Base-by-base conservation (phyloP, 2,888 invertebrate species). In the Leptarthrus brevirostris region DNA sequence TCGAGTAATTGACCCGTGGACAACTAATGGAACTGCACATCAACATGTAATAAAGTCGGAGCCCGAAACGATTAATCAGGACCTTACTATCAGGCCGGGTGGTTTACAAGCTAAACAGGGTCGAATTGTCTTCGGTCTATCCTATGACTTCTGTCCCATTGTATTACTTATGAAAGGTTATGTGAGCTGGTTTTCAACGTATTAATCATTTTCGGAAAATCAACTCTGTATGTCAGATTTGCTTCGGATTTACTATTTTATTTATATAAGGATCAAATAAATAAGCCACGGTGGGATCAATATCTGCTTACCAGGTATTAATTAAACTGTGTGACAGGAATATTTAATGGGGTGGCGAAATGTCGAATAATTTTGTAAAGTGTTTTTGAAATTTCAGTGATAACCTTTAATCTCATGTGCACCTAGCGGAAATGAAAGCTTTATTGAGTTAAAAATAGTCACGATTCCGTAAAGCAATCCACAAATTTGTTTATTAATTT, bases 141-240 rank as follows among this genome's bases (percentile, higher is more conserved):
- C 36, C 36, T 12, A 2, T 36, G 36, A 24, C 34, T 58, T 58
- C 26, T 14, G n/a, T 34, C 58, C 36, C 36, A 58, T 58, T 58
- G 36, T 58, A 36, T 58, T 58, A 58, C 36, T 58, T 58, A 58
- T 58, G 36, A 36, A 58, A 58, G 34, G 58, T 58, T 36, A 36
- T 58, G 36, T 16, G 12, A 34, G 30, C 16, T 3, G 16, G 16
- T n/a, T 58, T 58, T 10, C 36, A 18, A 12, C 10, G 18, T 20
- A 58, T 58, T 58, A 58, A 58, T 58, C 34, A 58, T 58, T 58
- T 58, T 58, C 58, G 16, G 14, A 58, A 58, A 58, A 58, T 58
- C 36, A 58, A 58, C 58, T 58, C 36, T 34, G 40, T 10, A 58
- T 36, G 36, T 58, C 36, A 20, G 36, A 58, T 58, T 58, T 58